phyloP scores from a whole-genome alignment of 2,888 invertebrate genomes.

The Hemithea aestivaria region DNA sequence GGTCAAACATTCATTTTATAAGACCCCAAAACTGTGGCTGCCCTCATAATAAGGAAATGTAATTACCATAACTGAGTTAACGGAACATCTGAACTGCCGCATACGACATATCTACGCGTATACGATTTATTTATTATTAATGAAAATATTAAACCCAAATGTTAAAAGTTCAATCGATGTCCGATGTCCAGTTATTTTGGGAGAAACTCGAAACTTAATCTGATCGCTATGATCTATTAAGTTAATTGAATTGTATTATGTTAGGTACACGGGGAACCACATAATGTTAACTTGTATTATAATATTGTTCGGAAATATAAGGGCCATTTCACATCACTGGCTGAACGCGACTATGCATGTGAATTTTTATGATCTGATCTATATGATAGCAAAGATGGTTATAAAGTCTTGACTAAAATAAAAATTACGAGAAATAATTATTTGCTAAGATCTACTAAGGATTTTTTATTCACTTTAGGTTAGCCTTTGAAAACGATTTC shows the following conservation, averaged over 20 bases:
- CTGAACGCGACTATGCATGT: too few species aligned
- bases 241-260: slow-evolving; percentile 37
- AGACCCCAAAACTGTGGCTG: slow-evolving; percentile 58
- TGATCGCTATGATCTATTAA: slow-evolving; percentile 46
- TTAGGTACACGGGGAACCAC: slow-evolving; percentile 30
- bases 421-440: too few species aligned
- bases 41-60: slow-evolving; percentile 69
- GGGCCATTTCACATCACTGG: too few species aligned
- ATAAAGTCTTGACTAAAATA: too few species aligned
- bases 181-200: slow-evolving; percentile 37
- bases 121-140: slow-evolving; percentile 2
- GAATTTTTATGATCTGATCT: too few species aligned
- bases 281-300: too few species aligned
- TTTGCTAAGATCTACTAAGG: too few species aligned
- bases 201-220: too few species aligned
- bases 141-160: slow-evolving; percentile 18
- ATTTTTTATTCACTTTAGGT: too few species aligned
- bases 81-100: slow-evolving; percentile 20
- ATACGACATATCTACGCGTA: slow-evolving; percentile 30
- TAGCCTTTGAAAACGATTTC: too few species aligned
- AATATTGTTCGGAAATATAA: too few species aligned
- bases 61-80: slow-evolving; percentile 66
- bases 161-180: background rate
- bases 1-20: slow-evolving; percentile 71
- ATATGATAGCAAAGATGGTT: too few species aligned